Percentiles rank a stretch among this genome's conserved stretches.
These are phyloP conservation scores for Tethea ocularis DNA, from an alignment of 2,888 invertebrate genomes.

Conservation along the genomic window DNA sequence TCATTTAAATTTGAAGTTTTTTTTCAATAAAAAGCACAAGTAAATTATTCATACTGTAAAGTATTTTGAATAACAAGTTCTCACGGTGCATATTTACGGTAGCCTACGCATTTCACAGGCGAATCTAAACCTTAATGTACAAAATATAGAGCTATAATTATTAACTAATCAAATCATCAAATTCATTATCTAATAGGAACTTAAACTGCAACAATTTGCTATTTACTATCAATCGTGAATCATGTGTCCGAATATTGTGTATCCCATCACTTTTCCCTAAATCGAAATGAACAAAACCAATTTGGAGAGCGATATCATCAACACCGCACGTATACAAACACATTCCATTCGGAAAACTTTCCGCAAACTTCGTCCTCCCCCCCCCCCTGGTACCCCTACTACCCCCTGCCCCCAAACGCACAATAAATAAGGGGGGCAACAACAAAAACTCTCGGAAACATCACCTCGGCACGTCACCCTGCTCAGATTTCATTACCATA, in stretches of 20 bases:
- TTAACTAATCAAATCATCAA: too few species aligned
- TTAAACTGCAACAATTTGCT: constrained; percentile 1
- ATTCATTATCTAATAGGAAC: too few species aligned
- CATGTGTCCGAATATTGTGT: constrained; percentile 5
- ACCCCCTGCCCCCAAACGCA: constrained; percentile 75
- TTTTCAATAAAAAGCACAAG: too few species aligned
- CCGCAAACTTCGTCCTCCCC: constrained; percentile 37
- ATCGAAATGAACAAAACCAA: constrained; percentile 60
- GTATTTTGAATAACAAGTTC: too few species aligned
- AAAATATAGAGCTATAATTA: too few species aligned
- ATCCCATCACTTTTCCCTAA: constrained; percentile 40
- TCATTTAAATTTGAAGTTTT: too few species aligned
- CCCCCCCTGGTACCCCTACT: constrained; percentile 12
- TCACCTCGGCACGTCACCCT: constrained; percentile 82
- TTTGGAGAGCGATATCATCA: constrained; percentile 61
- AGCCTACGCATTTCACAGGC: too few species aligned
- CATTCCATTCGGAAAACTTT: constrained; percentile 75
- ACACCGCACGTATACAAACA: constrained; percentile 60
- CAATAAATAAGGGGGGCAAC: constrained; percentile 79
- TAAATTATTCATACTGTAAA: too few species aligned
- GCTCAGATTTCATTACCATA: constrained; percentile 85
- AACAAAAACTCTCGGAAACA: constrained; percentile 82
- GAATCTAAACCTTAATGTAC: too few species aligned
- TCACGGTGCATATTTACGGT: too few species aligned
- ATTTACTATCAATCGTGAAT: constrained; percentile 21